A percentile compares a stretch with the other conserved stretches of the same genome.
phyloP scores from a whole-genome alignment of 2,888 invertebrate species.

The Drosophila eohydei region DNA sequence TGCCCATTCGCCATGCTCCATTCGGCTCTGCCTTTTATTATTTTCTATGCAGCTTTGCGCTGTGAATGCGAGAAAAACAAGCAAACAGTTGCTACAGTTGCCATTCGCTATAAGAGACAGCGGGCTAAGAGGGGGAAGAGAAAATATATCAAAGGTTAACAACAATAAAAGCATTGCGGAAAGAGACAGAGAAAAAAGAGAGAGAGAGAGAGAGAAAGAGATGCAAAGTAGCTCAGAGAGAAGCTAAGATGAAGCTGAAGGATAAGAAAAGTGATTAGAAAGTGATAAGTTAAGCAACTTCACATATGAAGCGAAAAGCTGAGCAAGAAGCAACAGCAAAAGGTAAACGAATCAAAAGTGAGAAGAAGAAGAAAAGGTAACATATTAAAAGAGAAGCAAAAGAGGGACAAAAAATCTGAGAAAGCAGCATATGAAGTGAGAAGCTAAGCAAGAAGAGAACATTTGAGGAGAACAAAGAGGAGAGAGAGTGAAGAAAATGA shows the following conservation, averaged over 20 bases:
- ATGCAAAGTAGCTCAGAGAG: not conserved
- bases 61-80: not conserved
- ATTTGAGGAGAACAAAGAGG: not conserved
- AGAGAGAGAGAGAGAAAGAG: not conserved
- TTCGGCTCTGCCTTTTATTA: constrained; percentile 55
- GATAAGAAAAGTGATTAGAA: not conserved
- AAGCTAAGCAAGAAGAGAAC: not conserved
- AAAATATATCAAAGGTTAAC: not conserved
- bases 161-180: no score
- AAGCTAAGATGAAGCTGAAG: not conserved
- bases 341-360: constrained; percentile 16
- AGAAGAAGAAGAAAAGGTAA: not conserved
- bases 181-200: not conserved
- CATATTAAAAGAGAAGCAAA: not conserved
- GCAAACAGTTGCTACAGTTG: not conserved
- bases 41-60: constrained; percentile 50
- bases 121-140: not conserved
- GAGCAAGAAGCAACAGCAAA: constrained; percentile 4
- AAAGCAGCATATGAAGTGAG: not conserved
- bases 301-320: not conserved
- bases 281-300: not conserved
- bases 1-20: constrained; percentile 24
- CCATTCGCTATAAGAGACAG: constrained; percentile 13
- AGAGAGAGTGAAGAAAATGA: not conserved
- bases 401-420: not conserved